Evolutionary conservation across 1,140 invertebrate genomes (phyloP).

Genomic region (Saccostrea cuccullata): DNA sequence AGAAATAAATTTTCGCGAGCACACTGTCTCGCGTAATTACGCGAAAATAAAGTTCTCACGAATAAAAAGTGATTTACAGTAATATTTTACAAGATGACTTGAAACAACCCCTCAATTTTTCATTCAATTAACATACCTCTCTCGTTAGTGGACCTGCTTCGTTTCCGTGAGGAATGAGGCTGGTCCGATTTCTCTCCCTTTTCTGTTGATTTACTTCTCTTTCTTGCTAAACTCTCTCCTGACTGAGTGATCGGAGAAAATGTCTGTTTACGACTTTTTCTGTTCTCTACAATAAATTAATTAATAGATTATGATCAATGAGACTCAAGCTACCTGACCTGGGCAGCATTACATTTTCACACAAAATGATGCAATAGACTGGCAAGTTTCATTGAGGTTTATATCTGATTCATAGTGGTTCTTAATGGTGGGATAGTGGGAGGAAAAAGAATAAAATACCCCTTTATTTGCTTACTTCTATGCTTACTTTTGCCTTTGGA

Average conservation of each 20-base stretch:
- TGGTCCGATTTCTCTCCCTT: conserved; percentile 26
- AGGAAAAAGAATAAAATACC: not conserved
- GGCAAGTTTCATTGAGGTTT: too few relatives aligned
- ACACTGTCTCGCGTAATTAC: too few relatives aligned
- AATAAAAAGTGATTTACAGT: too few relatives aligned
- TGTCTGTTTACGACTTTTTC: conserved; percentile 45
- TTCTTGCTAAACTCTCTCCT: not conserved
- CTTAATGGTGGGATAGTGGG: too few relatives aligned
- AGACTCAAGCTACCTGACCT: not conserved
- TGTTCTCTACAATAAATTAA: not conserved
- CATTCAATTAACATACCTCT: conserved; percentile 38
- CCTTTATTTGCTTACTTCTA: not conserved
- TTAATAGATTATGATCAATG: too few relatives aligned
- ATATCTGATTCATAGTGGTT: not conserved
- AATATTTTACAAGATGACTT: too few relatives aligned
- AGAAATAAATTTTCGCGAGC: too few relatives aligned
- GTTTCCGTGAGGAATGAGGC: conserved; percentile 38
- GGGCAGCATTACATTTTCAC: not conserved
- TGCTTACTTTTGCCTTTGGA: conserved; percentile 23
- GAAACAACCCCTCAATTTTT: too few relatives aligned
- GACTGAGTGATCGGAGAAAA: conserved; percentile 39
- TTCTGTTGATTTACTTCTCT: conserved; percentile 47
- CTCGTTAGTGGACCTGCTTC: conserved; percentile 41
- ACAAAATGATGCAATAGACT: not conserved
- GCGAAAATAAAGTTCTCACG: too few relatives aligned